Percentiles rank a stretch among this genome's conserved stretches.
Evolutionary conservation across 2,113 vertebrate species (phyloP).

Genomic region (Pelvicachromis taeniatus): DNA sequence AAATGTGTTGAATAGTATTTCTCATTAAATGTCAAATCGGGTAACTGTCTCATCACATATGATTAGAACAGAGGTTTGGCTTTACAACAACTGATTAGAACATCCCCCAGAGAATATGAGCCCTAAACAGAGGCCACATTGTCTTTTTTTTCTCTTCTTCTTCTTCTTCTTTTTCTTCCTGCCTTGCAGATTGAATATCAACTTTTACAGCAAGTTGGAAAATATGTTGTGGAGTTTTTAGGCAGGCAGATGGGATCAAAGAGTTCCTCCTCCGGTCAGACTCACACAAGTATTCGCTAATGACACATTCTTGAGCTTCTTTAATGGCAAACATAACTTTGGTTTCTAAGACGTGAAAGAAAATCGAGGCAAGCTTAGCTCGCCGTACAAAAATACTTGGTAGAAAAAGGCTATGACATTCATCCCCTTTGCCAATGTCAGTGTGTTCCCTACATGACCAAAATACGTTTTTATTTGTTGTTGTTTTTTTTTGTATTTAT

Average conservation of each 20-base stretch:
- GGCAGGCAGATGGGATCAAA: conserved; percentile 52
- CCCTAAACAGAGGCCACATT: conserved; percentile 73
- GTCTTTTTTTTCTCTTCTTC: conserved; percentile 47
- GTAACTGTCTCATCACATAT: conserved; percentile 33
- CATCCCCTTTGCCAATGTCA: conserved; percentile 58
- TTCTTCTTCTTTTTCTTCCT: conserved; percentile 11
- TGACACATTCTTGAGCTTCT: conserved; percentile 73
- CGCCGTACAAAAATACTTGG: conserved; percentile 71
- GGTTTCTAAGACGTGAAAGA: conserved; percentile 74
- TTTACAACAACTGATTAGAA: conserved; percentile 66
- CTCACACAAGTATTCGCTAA: conserved; percentile 42
- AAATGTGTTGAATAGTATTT: conserved; percentile 29
- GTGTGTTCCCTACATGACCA: conserved; percentile 57
- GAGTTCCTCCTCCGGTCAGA: conserved; percentile 38
- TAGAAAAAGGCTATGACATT: conserved; percentile 63
- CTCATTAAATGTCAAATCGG: conserved; percentile 8
- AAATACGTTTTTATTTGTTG: conserved; percentile 45
- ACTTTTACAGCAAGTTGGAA: conserved; percentile 62
- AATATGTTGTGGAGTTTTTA: conserved; percentile 59
- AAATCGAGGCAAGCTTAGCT: conserved; percentile 63
- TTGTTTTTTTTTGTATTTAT: conserved; percentile 17
- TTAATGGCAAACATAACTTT: conserved; percentile 80
- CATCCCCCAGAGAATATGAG: conserved; percentile 59
- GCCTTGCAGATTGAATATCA: conserved; percentile 67
- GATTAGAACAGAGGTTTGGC: conserved; percentile 61